Evolutionary conservation across 2,797 vertebrate genomes (phyloP).

Genomic region (Hydrophis major): DNA sequence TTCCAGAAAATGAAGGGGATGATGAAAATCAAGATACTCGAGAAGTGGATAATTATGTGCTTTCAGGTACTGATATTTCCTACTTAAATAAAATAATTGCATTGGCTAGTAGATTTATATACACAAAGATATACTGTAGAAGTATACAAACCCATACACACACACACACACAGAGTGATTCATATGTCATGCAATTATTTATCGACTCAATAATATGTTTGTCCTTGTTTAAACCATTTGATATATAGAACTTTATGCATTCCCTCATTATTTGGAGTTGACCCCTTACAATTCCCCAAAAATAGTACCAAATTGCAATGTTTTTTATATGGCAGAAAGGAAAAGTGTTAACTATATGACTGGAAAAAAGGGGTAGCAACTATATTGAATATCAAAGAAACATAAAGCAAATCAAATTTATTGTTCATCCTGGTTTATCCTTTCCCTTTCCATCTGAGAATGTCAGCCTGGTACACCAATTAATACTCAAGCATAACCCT

Average conservation of each 20-base stretch:
- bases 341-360: background rate
- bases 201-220: background rate
- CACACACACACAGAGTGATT: background rate
- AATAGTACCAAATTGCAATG: background rate
- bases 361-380: background rate
- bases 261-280: background rate
- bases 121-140: background rate
- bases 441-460: background rate
- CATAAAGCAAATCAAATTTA: background rate
- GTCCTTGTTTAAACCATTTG: background rate
- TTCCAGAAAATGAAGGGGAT: accelerated
- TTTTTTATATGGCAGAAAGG: background rate
- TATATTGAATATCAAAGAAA: background rate
- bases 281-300: background rate
- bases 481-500: background rate
- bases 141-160: background rate
- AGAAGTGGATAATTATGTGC: constrained; percentile 40
- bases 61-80: constrained; percentile 52
- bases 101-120: background rate
- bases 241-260: background rate
- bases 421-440: background rate
- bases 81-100: background rate
- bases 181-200: background rate
- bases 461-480: background rate
- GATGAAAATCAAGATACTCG: constrained; percentile 14